phyloP scores from a whole-genome alignment of 1,140 invertebrate species.

The Radopholus similis region DNA sequence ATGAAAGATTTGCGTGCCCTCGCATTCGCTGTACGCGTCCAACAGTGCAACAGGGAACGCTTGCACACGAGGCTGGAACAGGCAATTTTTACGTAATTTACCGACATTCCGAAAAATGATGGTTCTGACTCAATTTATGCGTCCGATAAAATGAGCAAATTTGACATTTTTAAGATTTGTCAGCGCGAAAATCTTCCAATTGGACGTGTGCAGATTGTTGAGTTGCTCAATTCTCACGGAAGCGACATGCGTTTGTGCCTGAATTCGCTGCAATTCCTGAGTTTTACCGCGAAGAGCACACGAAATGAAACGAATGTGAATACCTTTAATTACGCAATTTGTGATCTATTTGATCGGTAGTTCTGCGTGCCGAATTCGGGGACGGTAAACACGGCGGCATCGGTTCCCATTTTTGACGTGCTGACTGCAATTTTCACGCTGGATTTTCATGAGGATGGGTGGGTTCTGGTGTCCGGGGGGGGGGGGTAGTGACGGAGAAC shows the following conservation, averaged over 20 bases:
- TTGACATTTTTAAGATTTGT: slow-evolving; percentile 6
- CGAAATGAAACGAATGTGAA: neutral
- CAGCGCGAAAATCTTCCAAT: neutral
- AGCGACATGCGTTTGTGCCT: slow-evolving; percentile 9
- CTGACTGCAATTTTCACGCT: slow-evolving; percentile 6
- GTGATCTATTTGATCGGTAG: neutral
- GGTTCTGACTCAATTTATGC: neutral
- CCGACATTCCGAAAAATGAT: neutral
- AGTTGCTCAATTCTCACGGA: slow-evolving; percentile 1
- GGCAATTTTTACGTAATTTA: slow-evolving; percentile 5
- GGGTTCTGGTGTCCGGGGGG: no score
- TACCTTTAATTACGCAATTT: neutral
- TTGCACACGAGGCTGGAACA: neutral
- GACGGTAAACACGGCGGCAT: neutral
- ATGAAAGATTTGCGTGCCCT: slow-evolving; percentile 5
- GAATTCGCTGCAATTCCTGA: slow-evolving; percentile 6
- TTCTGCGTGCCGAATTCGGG: neutral
- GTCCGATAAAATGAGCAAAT: neutral
- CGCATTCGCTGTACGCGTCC: neutral
- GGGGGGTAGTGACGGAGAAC: no score
- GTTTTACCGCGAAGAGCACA: neutral
- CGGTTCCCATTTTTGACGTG: slow-evolving; percentile 5
- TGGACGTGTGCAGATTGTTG: neutral
- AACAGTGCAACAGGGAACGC: slow-evolving; percentile 1
- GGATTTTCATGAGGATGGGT: slow-evolving; percentile 17